Percentiles rank a stretch among this genome's conserved stretches.
phyloP scores from a whole-genome alignment of 1,140 invertebrate species.

The Doryteuthis pealeii region DNA sequence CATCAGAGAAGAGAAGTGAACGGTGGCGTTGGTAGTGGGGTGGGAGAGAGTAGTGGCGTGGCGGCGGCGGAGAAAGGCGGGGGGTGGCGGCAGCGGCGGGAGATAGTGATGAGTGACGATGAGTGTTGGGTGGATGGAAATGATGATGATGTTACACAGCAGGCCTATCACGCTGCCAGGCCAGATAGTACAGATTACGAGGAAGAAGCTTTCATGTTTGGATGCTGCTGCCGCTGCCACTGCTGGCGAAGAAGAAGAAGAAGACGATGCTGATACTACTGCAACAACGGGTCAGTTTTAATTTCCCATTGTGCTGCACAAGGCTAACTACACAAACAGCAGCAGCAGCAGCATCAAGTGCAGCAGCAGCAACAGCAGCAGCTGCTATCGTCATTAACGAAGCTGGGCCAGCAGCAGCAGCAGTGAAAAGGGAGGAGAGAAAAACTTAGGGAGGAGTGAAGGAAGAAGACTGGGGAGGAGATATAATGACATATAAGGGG shows the following conservation, averaged over 20 bases:
- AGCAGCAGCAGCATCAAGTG: not conserved
- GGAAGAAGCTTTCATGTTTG: no score
- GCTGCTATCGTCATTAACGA: not conserved
- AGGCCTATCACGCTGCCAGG: no score
- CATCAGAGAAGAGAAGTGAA: not conserved
- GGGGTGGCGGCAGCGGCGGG: not conserved
- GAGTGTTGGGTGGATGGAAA: no score
- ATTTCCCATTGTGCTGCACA: not conserved
- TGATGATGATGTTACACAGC: not conserved
- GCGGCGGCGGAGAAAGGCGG: not conserved
- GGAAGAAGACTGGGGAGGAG: not conserved
- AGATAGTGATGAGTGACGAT: not conserved
- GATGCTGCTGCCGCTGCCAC: not conserved
- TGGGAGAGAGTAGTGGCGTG: not conserved
- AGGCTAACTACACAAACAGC: not conserved
- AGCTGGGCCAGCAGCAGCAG: no score
- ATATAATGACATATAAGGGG: conserved; percentile 7
- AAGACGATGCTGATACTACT: not conserved
- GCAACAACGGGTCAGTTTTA: conserved; percentile 1
- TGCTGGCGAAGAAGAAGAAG: not conserved
- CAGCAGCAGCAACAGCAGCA: not conserved
- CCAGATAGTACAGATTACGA: no score
- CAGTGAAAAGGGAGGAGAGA: no score
- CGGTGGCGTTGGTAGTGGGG: not conserved
- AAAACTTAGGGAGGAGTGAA: not conserved